Percentiles rank a stretch among this genome's conserved stretches.
These are phyloP conservation scores for Hycleus cichorii DNA, from an alignment of 1,140 invertebrate species.

Conservation along the genomic window DNA sequence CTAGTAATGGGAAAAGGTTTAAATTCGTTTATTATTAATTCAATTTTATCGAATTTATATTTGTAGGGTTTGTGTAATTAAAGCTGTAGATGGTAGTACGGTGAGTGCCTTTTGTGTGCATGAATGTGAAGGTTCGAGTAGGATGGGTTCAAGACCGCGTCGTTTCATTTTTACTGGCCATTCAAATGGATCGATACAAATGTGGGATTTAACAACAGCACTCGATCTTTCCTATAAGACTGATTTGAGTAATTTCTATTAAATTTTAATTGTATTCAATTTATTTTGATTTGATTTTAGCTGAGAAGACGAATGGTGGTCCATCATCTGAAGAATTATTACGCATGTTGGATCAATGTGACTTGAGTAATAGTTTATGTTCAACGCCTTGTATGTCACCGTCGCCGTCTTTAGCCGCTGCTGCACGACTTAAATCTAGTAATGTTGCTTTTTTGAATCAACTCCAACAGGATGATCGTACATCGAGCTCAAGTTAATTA, in stretches of 20 bases:
- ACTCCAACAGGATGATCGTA: slow-evolving; percentile 42
- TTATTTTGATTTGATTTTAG: neutral
- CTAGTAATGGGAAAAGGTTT: slow-evolving; percentile 88
- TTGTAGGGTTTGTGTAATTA: slow-evolving; percentile 84
- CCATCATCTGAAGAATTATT: slow-evolving; percentile 85
- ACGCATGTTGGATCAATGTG: slow-evolving; percentile 85
- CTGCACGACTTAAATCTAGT: slow-evolving; percentile 61
- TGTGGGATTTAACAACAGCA: slow-evolving; percentile 97
- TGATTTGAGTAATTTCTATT: slow-evolving; percentile 47
- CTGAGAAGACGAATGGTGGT: slow-evolving; percentile 62
- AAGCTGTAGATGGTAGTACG: slow-evolving; percentile 87
- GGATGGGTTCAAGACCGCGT: slow-evolving; percentile 84
- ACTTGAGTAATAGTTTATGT: slow-evolving; percentile 75
- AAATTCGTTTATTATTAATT: neutral
- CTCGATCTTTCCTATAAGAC: slow-evolving; percentile 71
- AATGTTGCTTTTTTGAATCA: slow-evolving; percentile 69
- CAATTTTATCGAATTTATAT: neutral
- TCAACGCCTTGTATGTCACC: slow-evolving; percentile 82
- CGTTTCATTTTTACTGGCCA: slow-evolving; percentile 94
- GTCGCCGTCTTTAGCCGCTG: slow-evolving; percentile 57
- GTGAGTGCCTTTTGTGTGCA: slow-evolving; percentile 95
- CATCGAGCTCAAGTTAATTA: slow-evolving; percentile 19
- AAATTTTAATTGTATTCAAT: neutral
- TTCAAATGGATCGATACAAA: slow-evolving; percentile 89
- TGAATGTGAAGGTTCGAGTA: slow-evolving; percentile 90